Base-by-base conservation (phyloP, 2,113 vertebrate genomes). In the Xyliphius kryptos region DNA sequence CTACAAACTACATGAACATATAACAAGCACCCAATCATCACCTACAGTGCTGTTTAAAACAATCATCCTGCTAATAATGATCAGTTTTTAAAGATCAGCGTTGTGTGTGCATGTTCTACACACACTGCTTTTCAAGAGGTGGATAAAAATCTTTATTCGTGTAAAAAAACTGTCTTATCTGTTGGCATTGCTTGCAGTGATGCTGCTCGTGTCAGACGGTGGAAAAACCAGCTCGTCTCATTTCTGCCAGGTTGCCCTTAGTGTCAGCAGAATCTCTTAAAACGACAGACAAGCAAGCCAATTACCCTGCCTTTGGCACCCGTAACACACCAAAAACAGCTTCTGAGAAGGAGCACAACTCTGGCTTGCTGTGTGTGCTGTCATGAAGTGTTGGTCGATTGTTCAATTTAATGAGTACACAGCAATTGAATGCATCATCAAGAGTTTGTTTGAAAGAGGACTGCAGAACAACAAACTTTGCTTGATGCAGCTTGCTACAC, bases 391-490 rank as follows among this genome's bases (percentile, higher is more conserved):
- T 81, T 86, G 85, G 83, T 83, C 85, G 85, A 85, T 82, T 85
- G 82, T 85, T 85, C 82, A 85, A 85, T 87, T 86, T 87, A 85
- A 85, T 87, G 84, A 87, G 85, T 83, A 82, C 82, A 83, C 77
- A 75, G 79, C 77, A 82, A 80, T 81, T 85, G 82, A 87, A 85
- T 81, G 73, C 74, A 76, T 81, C 79, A 85, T 86, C 84, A 87
- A 85, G 84, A 82, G 80, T 76, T 82, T 77, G 85, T 85, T 78
- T 58, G 77, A 83, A 79, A 16, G 66, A 83, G 79, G 77, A 81
- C 75, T 72, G 79, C 75, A 72, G 73, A 76, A 76, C 71, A 82
- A 83, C 81, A 80, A 77, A 79, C 81, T 78, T 77, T 40, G 53
- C 66, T 65, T 78, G 71, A 72, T 80, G 78, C 75, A 75, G 79